A percentile compares a stretch with the other conserved stretches of the same genome.
phyloP scores from a whole-genome alignment of 1,140 invertebrate species.

The Nymphalis io region DNA sequence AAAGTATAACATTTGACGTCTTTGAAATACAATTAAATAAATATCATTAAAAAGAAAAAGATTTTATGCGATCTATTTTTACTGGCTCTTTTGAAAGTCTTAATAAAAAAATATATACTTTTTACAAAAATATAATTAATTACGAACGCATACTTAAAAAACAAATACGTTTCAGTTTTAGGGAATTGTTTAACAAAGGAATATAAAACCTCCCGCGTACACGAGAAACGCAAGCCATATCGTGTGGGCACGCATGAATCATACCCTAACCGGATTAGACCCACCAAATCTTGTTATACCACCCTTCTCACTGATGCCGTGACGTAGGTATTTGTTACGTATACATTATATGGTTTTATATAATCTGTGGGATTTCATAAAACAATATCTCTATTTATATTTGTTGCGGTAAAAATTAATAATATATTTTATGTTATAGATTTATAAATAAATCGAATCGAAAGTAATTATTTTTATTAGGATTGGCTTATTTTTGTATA shows the following conservation, averaged over 20 bases:
- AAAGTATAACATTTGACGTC: no score
- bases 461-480: no score
- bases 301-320: constrained; percentile 51
- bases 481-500: no score
- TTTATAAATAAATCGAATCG: no score
- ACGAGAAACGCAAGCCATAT: constrained; percentile 33
- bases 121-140: no score
- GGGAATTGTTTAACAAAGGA: not conserved
- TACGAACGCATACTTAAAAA: no score
- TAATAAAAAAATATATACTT: no score
- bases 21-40: no score
- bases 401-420: not conserved
- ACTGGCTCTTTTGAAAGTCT: no score
- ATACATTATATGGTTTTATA: not conserved
- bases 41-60: no score
- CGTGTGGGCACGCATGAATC: constrained; percentile 60
- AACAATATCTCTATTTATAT: not conserved
- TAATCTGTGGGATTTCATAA: not conserved
- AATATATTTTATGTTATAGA: no score
- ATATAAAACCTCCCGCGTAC: not conserved
- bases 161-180: constrained; percentile 1
- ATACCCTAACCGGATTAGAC: constrained; percentile 70
- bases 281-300: constrained; percentile 65
- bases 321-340: constrained; percentile 14
- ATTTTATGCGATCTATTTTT: no score